Evolutionary conservation across 1,140 invertebrate species (phyloP), one percentile per base, ranked within the genome.

Genomic region (Drosophila melanica): DNA sequence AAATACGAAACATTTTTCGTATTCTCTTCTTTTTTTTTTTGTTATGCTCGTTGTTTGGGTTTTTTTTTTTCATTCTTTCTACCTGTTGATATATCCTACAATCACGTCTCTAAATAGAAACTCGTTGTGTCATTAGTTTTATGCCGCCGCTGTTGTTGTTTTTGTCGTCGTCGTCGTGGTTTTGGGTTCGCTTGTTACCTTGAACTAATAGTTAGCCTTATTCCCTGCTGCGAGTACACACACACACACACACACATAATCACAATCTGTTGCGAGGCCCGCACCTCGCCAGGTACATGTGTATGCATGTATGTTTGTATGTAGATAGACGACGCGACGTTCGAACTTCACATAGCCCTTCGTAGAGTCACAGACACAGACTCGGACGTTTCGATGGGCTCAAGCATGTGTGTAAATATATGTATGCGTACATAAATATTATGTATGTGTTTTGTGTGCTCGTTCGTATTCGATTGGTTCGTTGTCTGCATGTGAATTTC

Each of bases 71-170:
- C 33, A 35, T 72, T 50, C 20, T 81, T 65, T 87, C 72, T 87
- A 87, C 82, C 82, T 87, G 82, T 87, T 89, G 84, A 87, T 89
- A 89, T 89, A 82, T 79, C 69, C 79, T 78, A 79, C 76, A 87
- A 89, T 89, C 81, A 73, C 50, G 59, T 89, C 73, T 73, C 60
- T 84, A 89, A 89, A 87, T 89, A 89, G 82, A 87, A 89, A 87
- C 79, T 87, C 84, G 84, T 81, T 85, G 79, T 80, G 79, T 87
- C 79, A 89, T 82, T 82, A 87, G 72, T 87, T 65, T 79, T 51
- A 53, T 85, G 44, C 73, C 53, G 54, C 54, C 60, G 41, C 18
- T 50, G 41, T 33, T 67, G 53, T 64, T 69, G 42, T 63, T 68
- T 57, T 45, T 47, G 41, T 57, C 62, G 51, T 51, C 20, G 66